Evolutionary conservation across 2,797 vertebrate species (phyloP).

Genomic region (Lacerta viridis): DNA sequence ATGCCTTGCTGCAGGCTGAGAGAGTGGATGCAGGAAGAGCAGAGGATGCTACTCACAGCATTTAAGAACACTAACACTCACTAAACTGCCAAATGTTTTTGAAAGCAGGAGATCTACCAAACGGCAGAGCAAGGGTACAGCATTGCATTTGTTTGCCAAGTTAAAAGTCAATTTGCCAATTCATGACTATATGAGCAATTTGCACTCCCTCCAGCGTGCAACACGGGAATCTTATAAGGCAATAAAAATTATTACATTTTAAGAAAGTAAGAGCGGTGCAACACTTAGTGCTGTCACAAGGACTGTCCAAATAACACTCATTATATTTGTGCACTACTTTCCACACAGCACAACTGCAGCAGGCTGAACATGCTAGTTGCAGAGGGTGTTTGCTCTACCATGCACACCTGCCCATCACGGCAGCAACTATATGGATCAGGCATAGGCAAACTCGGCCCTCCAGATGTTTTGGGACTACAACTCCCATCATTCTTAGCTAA

Average conservation of each 20-base stretch:
- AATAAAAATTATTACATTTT: background rate
- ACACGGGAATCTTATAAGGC: background rate
- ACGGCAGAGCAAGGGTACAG: background rate
- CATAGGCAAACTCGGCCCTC: too few relatives aligned
- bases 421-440: background rate
- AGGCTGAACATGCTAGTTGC: background rate
- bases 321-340: background rate
- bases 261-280: background rate
- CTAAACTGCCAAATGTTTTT: constrained; percentile 1
- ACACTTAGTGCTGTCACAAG: background rate
- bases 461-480: too few relatives aligned
- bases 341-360: background rate
- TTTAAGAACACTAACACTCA: background rate
- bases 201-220: background rate
- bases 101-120: background rate
- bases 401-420: background rate
- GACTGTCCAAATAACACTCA: background rate
- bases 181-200: background rate
- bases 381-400: too few relatives aligned
- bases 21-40: background rate
- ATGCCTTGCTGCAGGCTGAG: too few relatives aligned
- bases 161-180: background rate
- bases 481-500: too few relatives aligned
- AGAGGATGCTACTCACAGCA: background rate
- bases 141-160: background rate